Base-by-base conservation (phyloP, 2,888 invertebrate genomes). In the Spodoptera exigua region DNA sequence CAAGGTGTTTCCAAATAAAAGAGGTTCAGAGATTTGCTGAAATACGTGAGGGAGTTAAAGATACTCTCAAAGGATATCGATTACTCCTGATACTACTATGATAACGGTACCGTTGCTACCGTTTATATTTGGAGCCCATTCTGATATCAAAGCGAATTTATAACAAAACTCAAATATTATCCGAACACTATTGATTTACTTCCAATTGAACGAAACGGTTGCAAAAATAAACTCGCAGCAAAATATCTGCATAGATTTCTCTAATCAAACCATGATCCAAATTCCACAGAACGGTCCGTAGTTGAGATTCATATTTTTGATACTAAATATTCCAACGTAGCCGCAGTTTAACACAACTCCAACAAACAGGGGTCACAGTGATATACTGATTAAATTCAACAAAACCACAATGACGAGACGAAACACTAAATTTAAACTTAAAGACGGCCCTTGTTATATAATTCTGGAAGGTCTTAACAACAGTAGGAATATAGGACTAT, bases 401-500 rank as follows among this genome's bases (percentile, higher is more conserved):
- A 56, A 73, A 72, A 72, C 76, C 69, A 77, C 78, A 79, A 80
- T 75, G 76, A 74, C 67, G 70, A 77, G 69, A 75, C 71, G 76
- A 76, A 79, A 79, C 78, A 80, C 73, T 82, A 79, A 82, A 83
- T 78, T 79, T 74, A 74, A 81, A 82, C 77, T 78, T 68, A 74
- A 77, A 77, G 75, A 75, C 65, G 70, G 63, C 72, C 73, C 73
- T 74, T 78, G 81, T 81, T 83, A 79, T 83, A 81, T 83, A 83
- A 87, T 82, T 81, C 79, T 77, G 74, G 79, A 73, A 75, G 84
- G 81, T 81, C 83, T 84, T 84, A 86, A 84, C 87, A 84, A 82
- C 83, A 82, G 82, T 82, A 79, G 74, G 81, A 83, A 87, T 86
- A 86, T 87, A 85, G 86, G 84, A 82, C 87, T 86, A 87, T 87